Evolutionary conservation across 53 echinoderm and acorn worm genomes (phyloP).

Genomic region (Hippasteria phrygiana): DNA sequence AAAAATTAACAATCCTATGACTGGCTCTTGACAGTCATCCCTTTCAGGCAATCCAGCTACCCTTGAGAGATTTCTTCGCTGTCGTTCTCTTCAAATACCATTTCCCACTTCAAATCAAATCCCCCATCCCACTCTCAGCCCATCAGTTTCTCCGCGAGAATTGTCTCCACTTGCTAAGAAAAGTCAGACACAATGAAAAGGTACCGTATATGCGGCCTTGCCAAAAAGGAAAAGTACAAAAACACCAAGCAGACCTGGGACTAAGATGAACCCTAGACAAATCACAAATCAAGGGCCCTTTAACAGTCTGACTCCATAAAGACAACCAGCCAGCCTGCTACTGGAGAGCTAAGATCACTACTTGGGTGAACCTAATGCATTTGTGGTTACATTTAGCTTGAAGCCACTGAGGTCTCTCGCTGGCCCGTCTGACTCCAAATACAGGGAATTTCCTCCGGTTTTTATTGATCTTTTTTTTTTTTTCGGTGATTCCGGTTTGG

Average conservation of each 20-base stretch:
- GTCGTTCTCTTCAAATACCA: neutral
- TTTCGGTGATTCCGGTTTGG: conserved; percentile 24
- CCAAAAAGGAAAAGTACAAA: neutral
- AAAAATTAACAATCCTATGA: no score
- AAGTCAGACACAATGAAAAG: neutral
- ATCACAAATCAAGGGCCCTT: conserved; percentile 24
- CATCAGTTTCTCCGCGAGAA: no score
- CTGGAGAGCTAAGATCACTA: conserved; percentile 54
- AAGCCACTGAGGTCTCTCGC: neutral
- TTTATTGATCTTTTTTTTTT: conserved; percentile 52
- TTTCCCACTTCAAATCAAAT: neutral
- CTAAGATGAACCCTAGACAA: conserved; percentile 36
- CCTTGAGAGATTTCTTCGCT: neutral
- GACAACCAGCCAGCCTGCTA: conserved; percentile 33
- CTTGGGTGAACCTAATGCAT: conserved; percentile 47
- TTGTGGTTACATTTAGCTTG: conserved; percentile 58
- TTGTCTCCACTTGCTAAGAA: no score
- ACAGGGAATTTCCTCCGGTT: conserved; percentile 40
- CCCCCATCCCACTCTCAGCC: neutral
- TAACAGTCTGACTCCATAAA: conserved; percentile 29
- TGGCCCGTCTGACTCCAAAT: conserved; percentile 31
- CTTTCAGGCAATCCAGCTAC: neutral
- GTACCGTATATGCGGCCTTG: neutral
- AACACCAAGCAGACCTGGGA: conserved; percentile 1
- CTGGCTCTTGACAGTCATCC: no score